Evolutionary conservation across 2,797 vertebrate species (phyloP), one percentile per base, ranked within the genome.

Genomic region (Betta splendens): DNA sequence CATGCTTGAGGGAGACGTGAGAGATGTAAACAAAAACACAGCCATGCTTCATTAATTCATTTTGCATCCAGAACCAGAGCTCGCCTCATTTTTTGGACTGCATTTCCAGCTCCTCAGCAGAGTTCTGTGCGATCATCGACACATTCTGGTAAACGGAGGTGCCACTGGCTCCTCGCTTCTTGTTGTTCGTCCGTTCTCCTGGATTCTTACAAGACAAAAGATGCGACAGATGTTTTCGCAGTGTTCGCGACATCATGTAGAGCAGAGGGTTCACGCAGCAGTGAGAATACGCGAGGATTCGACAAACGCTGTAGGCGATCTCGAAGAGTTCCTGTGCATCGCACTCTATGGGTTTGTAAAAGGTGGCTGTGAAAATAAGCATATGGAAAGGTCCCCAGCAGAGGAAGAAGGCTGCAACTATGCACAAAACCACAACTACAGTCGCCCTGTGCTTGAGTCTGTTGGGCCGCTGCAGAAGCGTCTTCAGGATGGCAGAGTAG

Each of bases 231-330:
- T 89, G 73, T 13, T 7, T 54, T 17, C 83, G 52, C n/a, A 82
- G 64, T 38, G 75, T 84, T 29, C 72, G 67, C n/a, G 83, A 80
- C 37, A 89, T 58, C 56, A 87, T 59, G 15, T 85, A 91, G 29
- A 93, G 58, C 12, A 87, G 26, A 3, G 91, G 91, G 65, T 93
- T 93, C 29, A 93, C 51, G 28, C 86, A 92, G 78, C 91, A 93
- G 54, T 92, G 91, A 18, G 67, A 89, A 54, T 67, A 89, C 0
- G 90, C 91, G 10, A 92, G 22, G 13, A 91, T 72, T 0, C 60
- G 66, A 42, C 64, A 89, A 18, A 86, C 3, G 0, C 40, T 0
- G 13, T 20, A 69, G 0, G 53, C 40, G 3, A 50, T 26, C 1
- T 44, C 0, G 0, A 82, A 10, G 1, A 0, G 1, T 2, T 53